These are phyloP conservation scores for Polyergus mexicanus DNA, from an alignment of 1,140 invertebrate species.

Conservation along the genomic window DNA sequence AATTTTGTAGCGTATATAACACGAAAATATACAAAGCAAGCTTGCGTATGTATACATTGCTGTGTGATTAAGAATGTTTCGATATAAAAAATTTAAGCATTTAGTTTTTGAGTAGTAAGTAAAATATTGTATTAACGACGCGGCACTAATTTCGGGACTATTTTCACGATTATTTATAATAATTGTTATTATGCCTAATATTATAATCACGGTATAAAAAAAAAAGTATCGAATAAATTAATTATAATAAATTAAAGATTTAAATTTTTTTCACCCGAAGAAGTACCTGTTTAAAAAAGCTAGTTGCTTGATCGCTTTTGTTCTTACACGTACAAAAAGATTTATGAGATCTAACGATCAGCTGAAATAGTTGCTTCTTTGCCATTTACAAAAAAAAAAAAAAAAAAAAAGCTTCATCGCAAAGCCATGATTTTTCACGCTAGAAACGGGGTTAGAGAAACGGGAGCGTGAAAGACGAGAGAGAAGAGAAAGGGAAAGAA, in stretches of 20 bases:
- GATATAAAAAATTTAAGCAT: neutral
- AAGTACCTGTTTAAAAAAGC: neutral
- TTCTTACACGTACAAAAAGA: constrained; percentile 22
- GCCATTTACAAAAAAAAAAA: constrained; percentile 50
- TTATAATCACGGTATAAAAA: neutral
- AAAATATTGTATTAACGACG: constrained; percentile 6
- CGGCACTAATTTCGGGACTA: too few relatives aligned
- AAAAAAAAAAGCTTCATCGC: constrained; percentile 58
- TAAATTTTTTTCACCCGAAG: neutral
- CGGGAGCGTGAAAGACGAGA: constrained; percentile 31
- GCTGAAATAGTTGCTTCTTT: constrained; percentile 64
- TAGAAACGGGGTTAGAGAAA: constrained; percentile 24
- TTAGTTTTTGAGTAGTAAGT: neutral
- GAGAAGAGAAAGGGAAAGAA: too few relatives aligned
- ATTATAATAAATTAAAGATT: neutral
- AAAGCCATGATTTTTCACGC: constrained; percentile 66
- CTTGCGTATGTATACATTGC: neutral
- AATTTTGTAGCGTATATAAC: constrained; percentile 9
- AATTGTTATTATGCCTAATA: neutral
- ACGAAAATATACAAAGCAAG: neutral
- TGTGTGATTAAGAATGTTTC: neutral
- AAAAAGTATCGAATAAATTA: neutral
- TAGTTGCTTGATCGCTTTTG: constrained; percentile 30
- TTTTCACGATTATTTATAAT: neutral
- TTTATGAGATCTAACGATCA: constrained; percentile 49